Evolutionary conservation across 2,888 invertebrate genomes (phyloP).

Genomic region (Amiota mariae): DNA sequence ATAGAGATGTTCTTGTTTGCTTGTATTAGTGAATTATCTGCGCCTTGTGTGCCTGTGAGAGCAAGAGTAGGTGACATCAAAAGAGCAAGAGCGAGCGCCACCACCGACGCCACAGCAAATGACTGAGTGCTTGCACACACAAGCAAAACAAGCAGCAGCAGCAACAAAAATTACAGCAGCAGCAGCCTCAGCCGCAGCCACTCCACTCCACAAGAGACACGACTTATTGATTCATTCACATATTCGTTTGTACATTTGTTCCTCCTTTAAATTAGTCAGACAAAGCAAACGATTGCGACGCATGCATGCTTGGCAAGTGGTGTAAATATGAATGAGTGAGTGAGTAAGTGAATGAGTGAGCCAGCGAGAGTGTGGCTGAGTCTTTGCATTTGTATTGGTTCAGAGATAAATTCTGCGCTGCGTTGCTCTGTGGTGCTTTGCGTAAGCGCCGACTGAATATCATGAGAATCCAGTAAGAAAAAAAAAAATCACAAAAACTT

Average conservation of each 20-base stretch:
- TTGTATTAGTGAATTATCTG: neutral
- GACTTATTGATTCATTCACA: too few relatives aligned
- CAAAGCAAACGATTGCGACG: neutral
- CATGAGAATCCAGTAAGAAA: too few relatives aligned
- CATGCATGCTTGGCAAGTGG: neutral
- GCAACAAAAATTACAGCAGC: neutral
- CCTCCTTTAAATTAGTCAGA: neutral
- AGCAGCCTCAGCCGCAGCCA: neutral
- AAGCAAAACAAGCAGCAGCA: neutral
- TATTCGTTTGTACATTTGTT: too few relatives aligned
- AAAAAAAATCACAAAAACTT: too few relatives aligned
- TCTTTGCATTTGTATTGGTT: slow-evolving; percentile 12
- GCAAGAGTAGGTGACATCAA: neutral
- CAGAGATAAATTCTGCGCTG: slow-evolving; percentile 19
- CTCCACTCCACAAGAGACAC: neutral
- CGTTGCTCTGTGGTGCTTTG: neutral
- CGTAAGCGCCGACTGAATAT: too few relatives aligned
- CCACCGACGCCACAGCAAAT: neutral
- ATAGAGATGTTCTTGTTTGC: neutral
- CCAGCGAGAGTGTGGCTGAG: neutral
- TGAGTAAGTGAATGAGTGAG: neutral
- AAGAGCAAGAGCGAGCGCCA: neutral
- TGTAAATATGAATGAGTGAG: neutral
- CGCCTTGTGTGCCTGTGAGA: neutral
- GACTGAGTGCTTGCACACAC: neutral